These are phyloP conservation scores for Nephotettix cincticeps DNA, from an alignment of 1,140 invertebrate species.

Conservation along the genomic window DNA sequence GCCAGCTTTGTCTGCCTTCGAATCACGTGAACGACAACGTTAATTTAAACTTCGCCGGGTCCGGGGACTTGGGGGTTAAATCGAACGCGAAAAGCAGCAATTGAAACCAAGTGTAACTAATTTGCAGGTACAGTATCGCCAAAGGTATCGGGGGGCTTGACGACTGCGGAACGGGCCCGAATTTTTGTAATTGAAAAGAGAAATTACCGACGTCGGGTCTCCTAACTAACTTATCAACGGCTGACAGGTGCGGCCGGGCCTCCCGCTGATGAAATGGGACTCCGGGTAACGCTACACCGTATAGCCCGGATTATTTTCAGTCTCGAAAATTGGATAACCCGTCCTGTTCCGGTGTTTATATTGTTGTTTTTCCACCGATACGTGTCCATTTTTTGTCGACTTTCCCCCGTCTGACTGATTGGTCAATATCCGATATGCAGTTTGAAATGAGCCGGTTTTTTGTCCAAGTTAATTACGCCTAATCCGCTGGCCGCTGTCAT, in stretches of 20 bases:
- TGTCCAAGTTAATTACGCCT: neutral
- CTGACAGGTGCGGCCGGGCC: neutral
- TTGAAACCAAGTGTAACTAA: constrained; percentile 6
- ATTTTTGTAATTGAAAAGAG: constrained; percentile 11
- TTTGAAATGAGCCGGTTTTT: constrained; percentile 17
- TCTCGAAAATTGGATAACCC: constrained; percentile 19
- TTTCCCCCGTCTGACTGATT: constrained; percentile 13
- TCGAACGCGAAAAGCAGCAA: neutral
- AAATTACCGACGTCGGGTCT: neutral
- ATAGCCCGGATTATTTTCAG: constrained; percentile 16
- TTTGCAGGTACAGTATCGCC: neutral
- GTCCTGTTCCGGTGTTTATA: constrained; percentile 19
- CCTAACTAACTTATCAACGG: constrained; percentile 6
- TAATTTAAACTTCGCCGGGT: too few species aligned
- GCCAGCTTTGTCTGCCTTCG: too few species aligned
- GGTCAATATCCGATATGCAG: constrained; percentile 11
- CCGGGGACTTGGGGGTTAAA: neutral
- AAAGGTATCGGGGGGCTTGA: neutral
- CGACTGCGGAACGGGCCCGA: neutral
- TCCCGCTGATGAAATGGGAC: constrained; percentile 2
- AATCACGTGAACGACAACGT: too few species aligned
- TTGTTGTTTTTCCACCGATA: constrained; percentile 20
- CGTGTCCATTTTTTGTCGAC: constrained; percentile 21
- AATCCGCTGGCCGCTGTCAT: constrained; percentile 12
- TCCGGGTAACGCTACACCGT: constrained; percentile 8